Evolutionary conservation across 2,113 vertebrate species (phyloP).

Genomic region (Thymallus thymallus): DNA sequence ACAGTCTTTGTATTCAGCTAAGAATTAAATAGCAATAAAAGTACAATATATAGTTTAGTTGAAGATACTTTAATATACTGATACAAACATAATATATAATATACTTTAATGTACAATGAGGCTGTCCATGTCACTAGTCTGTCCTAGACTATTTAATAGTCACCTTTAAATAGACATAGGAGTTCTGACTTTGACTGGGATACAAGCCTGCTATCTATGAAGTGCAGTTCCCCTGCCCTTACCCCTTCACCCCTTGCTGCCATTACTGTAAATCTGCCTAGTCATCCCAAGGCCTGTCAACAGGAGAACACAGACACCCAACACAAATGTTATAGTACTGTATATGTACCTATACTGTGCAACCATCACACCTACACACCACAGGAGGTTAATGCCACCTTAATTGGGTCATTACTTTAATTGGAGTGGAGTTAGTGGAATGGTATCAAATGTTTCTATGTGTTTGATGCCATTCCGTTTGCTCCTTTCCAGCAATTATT

Average conservation of each 20-base stretch:
- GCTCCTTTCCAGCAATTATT: too few relatives aligned
- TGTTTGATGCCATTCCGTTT: too few relatives aligned
- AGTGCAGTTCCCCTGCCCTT: conserved; percentile 5
- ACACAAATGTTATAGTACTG: background rate
- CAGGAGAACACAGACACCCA: too few relatives aligned
- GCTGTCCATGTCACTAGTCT: background rate
- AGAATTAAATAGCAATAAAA: background rate
- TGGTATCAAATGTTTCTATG: too few relatives aligned
- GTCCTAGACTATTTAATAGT: conserved; percentile 1
- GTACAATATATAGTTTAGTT: background rate
- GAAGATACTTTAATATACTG: too few relatives aligned
- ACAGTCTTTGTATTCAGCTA: background rate
- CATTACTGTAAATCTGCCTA: conserved; percentile 49
- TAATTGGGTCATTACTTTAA: too few relatives aligned
- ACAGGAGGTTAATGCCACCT: too few relatives aligned
- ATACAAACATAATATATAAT: too few relatives aligned
- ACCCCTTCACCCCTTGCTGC: background rate
- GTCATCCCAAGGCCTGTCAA: conserved; percentile 35
- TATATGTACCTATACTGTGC: background rate
- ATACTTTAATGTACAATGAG: too few relatives aligned
- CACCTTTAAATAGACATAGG: conserved; percentile 44
- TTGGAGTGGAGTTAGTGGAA: too few relatives aligned
- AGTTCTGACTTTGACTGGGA: conserved; percentile 9
- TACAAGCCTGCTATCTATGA: conserved; percentile 43
- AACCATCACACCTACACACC: background rate